A percentile compares a stretch with the other conserved stretches of the same genome.
Conservation (phyloP, 1,140 invertebrate genomes). For the Bradynema listronoti region DNA sequence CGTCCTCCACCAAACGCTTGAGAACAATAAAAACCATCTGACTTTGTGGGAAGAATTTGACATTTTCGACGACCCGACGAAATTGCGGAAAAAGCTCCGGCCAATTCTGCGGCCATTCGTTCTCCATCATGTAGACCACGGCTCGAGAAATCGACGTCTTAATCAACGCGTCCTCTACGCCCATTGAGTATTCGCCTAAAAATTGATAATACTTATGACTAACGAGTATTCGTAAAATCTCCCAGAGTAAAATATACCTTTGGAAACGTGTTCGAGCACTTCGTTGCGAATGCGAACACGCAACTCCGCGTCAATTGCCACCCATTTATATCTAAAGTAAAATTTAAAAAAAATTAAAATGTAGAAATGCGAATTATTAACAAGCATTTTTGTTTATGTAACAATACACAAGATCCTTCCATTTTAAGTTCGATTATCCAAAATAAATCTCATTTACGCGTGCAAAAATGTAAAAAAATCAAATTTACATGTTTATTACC, state of each 20-base stretch:
- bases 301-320: slow-evolving; percentile 17
- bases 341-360: no score
- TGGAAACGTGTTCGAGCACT: slow-evolving; percentile 26
- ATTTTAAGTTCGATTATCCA: no score
- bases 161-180: slow-evolving; percentile 12
- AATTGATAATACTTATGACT: background rate
- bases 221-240: background rate
- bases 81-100: slow-evolving; percentile 35
- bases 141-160: slow-evolving; percentile 37
- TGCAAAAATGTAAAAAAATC: no score
- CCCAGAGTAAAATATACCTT: background rate
- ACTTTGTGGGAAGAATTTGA: slow-evolving; percentile 17
- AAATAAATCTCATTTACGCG: no score
- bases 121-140: slow-evolving; percentile 43
- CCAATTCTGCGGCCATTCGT: slow-evolving; percentile 52
- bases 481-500: no score
- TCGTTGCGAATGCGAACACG: slow-evolving; percentile 28
- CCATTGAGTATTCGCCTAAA: slow-evolving; percentile 17
- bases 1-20: slow-evolving; percentile 36
- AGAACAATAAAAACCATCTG: slow-evolving; percentile 39
- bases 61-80: slow-evolving; percentile 18
- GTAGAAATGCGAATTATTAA: no score
- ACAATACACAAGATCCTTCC: no score
- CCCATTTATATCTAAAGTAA: slow-evolving; percentile 48
- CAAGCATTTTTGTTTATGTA: no score